Percentiles rank a stretch among this genome's conserved stretches.
Evolutionary conservation across 92 coral and sea anemone species (phyloP).

Genomic region (Galaxea fascicularis): DNA sequence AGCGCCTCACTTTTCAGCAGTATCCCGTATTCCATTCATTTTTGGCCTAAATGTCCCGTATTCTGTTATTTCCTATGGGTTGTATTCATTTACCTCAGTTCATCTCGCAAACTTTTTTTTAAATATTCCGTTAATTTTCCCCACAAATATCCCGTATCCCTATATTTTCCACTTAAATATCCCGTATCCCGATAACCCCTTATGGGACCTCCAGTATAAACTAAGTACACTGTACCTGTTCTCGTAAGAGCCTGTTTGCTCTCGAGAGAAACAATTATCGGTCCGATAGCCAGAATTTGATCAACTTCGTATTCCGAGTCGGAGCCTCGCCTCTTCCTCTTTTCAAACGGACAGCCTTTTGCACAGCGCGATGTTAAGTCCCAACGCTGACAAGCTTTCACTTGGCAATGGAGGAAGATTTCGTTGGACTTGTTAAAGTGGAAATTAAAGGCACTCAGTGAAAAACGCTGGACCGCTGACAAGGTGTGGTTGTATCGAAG

Average conservation of each 20-base stretch:
- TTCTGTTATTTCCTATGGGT: no score
- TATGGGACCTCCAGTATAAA: background rate
- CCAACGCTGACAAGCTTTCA: slow-evolving; percentile 51
- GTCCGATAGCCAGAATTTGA: slow-evolving; percentile 34
- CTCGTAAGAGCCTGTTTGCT: background rate
- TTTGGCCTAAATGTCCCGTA: no score
- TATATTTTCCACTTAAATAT: no score
- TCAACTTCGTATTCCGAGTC: background rate
- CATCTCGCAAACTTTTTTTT: no score
- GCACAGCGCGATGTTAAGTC: slow-evolving; percentile 61
- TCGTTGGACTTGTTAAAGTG: slow-evolving; percentile 22
- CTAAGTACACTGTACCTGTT: background rate
- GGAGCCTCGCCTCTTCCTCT: slow-evolving; percentile 33
- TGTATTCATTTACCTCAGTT: no score
- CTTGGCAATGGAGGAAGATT: slow-evolving; percentile 61
- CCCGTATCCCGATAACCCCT: no score
- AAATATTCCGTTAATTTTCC: no score
- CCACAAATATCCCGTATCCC: no score
- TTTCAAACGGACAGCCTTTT: slow-evolving; percentile 47
- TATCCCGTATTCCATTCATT: no score
- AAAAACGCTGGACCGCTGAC: slow-evolving; percentile 56
- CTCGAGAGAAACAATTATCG: slow-evolving; percentile 17
- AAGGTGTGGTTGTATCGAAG: slow-evolving; percentile 54
- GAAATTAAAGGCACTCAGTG: slow-evolving; percentile 47
- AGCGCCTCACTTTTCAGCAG: no score